phyloP scores from a whole-genome alignment of 2,888 invertebrate species.

The Druceiella hillmani region DNA sequence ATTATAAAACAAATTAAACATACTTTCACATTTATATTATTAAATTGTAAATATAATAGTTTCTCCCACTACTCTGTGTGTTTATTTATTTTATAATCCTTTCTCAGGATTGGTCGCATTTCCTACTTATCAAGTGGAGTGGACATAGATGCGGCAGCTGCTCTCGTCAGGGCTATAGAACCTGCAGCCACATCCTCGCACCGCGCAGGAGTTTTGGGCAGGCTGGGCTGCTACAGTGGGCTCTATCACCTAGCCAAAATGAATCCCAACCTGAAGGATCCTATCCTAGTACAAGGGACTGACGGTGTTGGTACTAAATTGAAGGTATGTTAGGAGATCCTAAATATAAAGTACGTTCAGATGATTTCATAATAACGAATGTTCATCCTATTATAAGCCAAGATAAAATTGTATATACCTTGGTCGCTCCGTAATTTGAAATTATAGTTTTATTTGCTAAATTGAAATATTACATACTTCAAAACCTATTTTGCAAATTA shows the following conservation, averaged over 20 bases:
- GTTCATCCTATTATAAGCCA: too few relatives aligned
- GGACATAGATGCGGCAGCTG: slow-evolving; percentile 88
- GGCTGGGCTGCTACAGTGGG: slow-evolving; percentile 91
- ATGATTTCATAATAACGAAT: slow-evolving; percentile 23
- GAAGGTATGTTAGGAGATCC: slow-evolving; percentile 57
- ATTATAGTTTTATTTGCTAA: too few relatives aligned
- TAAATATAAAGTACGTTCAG: neutral
- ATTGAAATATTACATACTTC: too few relatives aligned
- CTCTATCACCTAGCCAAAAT: slow-evolving; percentile 81
- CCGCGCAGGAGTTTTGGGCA: slow-evolving; percentile 72
- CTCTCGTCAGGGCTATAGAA: slow-evolving; percentile 77
- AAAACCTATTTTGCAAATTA: too few relatives aligned
- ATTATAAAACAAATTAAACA: too few relatives aligned
- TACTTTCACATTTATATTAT: too few relatives aligned
- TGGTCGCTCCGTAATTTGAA: too few relatives aligned
- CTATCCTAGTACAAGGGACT: slow-evolving; percentile 87
- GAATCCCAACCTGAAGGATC: slow-evolving; percentile 59
- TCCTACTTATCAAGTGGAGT: slow-evolving; percentile 92
- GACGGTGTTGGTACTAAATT: slow-evolving; percentile 98
- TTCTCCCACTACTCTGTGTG: neutral
- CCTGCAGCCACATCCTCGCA: slow-evolving; percentile 74
- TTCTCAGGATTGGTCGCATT: slow-evolving; percentile 57
- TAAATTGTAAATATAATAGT: too few relatives aligned
- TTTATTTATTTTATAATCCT: slow-evolving; percentile 32
- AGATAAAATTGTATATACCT: too few relatives aligned